Evolutionary conservation across 1,140 invertebrate species (phyloP), one percentile per base, ranked within the genome.

Genomic region (Potamilus streckersoni): DNA sequence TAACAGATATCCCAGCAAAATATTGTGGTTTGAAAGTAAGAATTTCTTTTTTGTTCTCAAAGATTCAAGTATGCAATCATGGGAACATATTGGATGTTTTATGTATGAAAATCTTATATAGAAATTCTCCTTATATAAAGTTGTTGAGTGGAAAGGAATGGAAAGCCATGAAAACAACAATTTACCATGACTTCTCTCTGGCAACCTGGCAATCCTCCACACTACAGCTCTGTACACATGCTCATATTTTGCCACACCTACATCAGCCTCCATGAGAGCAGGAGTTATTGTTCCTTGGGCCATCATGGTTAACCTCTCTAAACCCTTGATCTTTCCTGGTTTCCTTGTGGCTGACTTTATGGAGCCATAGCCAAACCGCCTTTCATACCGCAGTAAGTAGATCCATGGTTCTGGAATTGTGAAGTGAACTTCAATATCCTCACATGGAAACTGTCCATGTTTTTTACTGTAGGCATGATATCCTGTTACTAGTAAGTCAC

Each of bases 391-490:
- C 91, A 99, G 99, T 84, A 99, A 92, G 90, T 99, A 99, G 83
- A 99, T 91, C 98, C 98, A 99, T 85, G 95, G 96, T 91, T 99
- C 98, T 38, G 98, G 98, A 80, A 99, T 97, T 11, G 98, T 97
- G 89, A 99, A 98, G 71, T 96, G 92, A 60, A 99, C 95, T 86
- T 96, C 94, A 62, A 99, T 97, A 90, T 99, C 97, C 91, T 90
- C 89, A 83, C 89, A 90, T 2, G 89, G 98, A 80, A 99, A 92
- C 84, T 93, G 91, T 13, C 97, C 96, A 67, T 98, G 92, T 91
- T 97, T 97, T 85, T 97, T 93, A 74, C 96, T 98, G 59, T 96
- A 95, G 68, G 96, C 97, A 63, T 96, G 95, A 89, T 98, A 99
- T 19, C 97, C 98, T 17, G 98, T 98, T 58, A 99, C 97, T 79